Evolutionary conservation across 2,888 invertebrate genomes (phyloP).

Genomic region (Phoronis australis): DNA sequence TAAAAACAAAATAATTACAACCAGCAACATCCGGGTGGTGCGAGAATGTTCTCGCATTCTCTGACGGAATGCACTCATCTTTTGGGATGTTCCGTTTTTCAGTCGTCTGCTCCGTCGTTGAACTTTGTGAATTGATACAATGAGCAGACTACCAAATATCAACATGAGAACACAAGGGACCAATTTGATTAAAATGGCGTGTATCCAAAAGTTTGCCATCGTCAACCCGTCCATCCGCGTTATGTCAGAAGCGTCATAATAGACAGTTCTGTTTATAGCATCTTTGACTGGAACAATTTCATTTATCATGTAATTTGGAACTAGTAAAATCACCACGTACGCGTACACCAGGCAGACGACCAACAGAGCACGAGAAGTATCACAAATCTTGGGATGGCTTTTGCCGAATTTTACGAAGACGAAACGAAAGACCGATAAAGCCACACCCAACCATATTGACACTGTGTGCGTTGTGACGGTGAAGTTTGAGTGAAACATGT

Average conservation of each 20-base stretch:
- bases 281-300: slow-evolving; percentile 56
- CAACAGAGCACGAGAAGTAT: slow-evolving; percentile 68
- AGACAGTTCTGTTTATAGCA: slow-evolving; percentile 19
- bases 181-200: slow-evolving; percentile 84
- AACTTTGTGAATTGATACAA: slow-evolving; percentile 28
- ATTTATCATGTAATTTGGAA: slow-evolving; percentile 78
- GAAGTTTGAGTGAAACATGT: slow-evolving; percentile 76
- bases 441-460: slow-evolving; percentile 87
- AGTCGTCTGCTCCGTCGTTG: slow-evolving; percentile 13
- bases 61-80: slow-evolving; percentile 3
- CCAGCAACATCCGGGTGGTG: slow-evolving; percentile 82
- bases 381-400: too few relatives aligned
- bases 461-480: slow-evolving; percentile 83
- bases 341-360: slow-evolving; percentile 75
- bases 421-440: slow-evolving; percentile 85
- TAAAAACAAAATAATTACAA: slow-evolving; percentile 76
- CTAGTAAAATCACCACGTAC: slow-evolving; percentile 77
- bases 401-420: slow-evolving; percentile 30
- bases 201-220: slow-evolving; percentile 73
- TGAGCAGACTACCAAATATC: slow-evolving; percentile 56
- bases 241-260: slow-evolving; percentile 24
- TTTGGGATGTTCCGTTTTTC: not conserved
- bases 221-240: slow-evolving; percentile 21
- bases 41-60: slow-evolving; percentile 57
- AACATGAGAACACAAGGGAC: slow-evolving; percentile 84